Evolutionary conservation across 2,888 invertebrate species (phyloP), one percentile per base, ranked within the genome.

Genomic region (Oligia strigilis): DNA sequence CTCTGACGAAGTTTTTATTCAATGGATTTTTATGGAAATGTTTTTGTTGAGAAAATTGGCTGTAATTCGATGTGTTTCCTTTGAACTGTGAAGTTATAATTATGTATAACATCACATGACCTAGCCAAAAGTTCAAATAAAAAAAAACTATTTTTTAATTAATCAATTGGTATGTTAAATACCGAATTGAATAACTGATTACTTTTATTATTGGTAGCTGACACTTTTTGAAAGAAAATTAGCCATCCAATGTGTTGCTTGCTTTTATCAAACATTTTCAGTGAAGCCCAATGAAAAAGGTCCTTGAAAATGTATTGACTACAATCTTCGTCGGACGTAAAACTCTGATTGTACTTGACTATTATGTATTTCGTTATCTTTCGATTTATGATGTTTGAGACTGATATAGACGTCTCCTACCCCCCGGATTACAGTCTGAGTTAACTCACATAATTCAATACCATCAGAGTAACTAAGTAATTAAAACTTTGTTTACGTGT

Each of bases 351-450:
- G 69, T 49, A 58, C 43, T 78, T 46, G 62, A 78, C 55, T 78
- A 55, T 77, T 36, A 43, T 78, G 65, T 71, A 14, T 82, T 64
- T 74, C 29, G 60, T 78, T 65, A 60, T 58, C 29, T 77, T 70
- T 75, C 60, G 13, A 84, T 83, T 23, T 83, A 40, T 73, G 49
- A 77, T 83, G 43, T 86, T 78, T n/a, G 65, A 65, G 66, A 73
- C 64, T 60, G 87, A 78, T 84, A 83, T 83, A 87, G 72, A 86
- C 64, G 79, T 87, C 79, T 87, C 62, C 79, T 62, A 17, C 17
- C 29, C 29, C 8, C 17, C 5, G 17, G 17, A 69, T 36, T n/a
- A 40, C 23, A 58, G 23, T 72, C 23, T 49, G 17, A 72, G 17
- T 64, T n/a, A 67, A 62, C 36, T 74, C 8, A 13, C 6, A 67